Percentiles rank a stretch among this genome's conserved stretches.
Evolutionary conservation across 2,797 vertebrate genomes (phyloP).

Genomic region (Sorex maritimensis): DNA sequence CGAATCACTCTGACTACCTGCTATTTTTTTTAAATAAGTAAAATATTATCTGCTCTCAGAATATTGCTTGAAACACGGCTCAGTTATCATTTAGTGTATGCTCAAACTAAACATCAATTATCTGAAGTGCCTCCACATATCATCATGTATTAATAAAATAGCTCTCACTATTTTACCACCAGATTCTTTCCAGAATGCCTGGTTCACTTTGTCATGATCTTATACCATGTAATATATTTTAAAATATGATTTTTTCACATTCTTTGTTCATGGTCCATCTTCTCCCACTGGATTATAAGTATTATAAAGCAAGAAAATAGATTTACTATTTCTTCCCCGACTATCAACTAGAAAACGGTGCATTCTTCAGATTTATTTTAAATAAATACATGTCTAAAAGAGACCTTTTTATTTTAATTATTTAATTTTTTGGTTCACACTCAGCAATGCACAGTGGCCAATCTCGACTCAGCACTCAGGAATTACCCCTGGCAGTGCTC

Average conservation of each 20-base stretch:
- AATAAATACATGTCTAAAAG: neutral
- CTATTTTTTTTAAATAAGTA: neutral
- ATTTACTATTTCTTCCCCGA: neutral
- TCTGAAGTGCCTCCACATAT: neutral
- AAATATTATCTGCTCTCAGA: no score
- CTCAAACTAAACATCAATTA: neutral
- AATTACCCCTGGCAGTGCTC: no score
- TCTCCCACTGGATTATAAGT: neutral
- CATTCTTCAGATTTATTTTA: constrained; percentile 4
- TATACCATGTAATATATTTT: neutral
- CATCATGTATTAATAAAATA: neutral
- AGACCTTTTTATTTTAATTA: neutral
- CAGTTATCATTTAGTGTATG: neutral
- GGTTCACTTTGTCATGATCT: neutral
- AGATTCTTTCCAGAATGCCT: neutral
- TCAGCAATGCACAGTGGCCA: no score
- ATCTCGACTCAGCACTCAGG: no score
- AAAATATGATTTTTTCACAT: neutral
- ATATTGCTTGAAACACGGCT: neutral
- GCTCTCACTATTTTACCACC: neutral
- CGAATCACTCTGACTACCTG: neutral
- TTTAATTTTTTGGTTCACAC: no score
- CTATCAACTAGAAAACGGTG: neutral
- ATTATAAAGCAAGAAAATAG: neutral
- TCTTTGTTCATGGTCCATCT: neutral